These are phyloP conservation scores for Elaphurus davidianus DNA, from an alignment of 2,113 vertebrate species.

Conservation along the genomic window DNA sequence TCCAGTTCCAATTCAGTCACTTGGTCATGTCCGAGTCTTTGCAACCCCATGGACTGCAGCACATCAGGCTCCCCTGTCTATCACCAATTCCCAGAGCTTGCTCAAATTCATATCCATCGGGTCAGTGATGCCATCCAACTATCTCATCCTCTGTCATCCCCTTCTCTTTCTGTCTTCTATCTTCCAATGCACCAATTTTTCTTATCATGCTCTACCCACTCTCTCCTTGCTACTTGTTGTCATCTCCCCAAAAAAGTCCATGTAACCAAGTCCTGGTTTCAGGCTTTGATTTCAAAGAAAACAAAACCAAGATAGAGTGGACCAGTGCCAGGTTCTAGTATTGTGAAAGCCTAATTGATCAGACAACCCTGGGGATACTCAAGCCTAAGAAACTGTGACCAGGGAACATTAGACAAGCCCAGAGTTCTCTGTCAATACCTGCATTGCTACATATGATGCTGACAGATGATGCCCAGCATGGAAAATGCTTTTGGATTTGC, in stretches of 20 bases:
- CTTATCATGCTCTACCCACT: not conserved
- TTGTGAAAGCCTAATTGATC: not conserved
- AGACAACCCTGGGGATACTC: not conserved
- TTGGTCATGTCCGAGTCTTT: not conserved
- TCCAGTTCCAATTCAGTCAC: not conserved
- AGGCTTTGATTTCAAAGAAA: not conserved
- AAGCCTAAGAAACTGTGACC: not conserved
- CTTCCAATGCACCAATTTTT: not conserved
- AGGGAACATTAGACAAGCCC: not conserved
- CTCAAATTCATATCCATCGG: not conserved
- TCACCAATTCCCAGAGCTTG: not conserved
- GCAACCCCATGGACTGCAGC: not conserved
- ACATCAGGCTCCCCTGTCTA: not conserved
- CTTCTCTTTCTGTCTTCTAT: not conserved
- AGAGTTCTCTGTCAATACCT: not conserved
- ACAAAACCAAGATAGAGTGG: not conserved
- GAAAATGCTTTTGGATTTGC: not conserved
- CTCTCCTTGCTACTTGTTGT: not conserved
- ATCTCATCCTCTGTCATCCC: not conserved
- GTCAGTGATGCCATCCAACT: not conserved
- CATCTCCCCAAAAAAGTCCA: not conserved
- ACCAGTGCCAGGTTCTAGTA: not conserved
- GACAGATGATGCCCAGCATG: accelerated
- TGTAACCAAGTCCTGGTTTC: not conserved
- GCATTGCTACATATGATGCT: not conserved